Conservation (phyloP, 2,113 vertebrate species). For the Arvicanthis niloticus region DNA sequence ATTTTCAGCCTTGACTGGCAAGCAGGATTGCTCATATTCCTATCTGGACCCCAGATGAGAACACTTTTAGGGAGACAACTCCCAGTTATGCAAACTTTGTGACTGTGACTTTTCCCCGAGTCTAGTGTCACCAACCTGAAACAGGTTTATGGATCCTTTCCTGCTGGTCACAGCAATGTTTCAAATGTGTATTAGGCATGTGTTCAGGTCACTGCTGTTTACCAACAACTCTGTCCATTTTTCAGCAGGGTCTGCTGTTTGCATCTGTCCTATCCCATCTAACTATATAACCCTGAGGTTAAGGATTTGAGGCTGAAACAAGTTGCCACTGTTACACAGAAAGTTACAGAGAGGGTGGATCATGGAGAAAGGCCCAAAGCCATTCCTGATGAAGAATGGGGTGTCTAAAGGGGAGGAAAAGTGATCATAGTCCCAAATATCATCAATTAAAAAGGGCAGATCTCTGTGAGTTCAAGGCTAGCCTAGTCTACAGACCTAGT, state of each 20-base stretch:
- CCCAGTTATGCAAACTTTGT: background rate
- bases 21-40: background rate
- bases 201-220: background rate
- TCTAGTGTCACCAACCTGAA: background rate
- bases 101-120: background rate
- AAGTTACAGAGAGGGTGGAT: background rate
- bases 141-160: background rate
- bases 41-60: background rate
- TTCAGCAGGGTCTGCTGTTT: background rate
- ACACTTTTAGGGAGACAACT: background rate
- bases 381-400: background rate
- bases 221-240: background rate
- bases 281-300: background rate
- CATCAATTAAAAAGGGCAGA: background rate
- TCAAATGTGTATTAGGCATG: background rate
- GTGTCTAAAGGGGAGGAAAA: background rate
- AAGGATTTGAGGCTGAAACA: background rate
- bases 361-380: background rate
- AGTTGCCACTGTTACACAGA: background rate
- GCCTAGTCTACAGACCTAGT: background rate
- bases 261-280: background rate
- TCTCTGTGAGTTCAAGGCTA: background rate
- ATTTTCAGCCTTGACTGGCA: background rate
- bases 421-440: background rate
- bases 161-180: background rate